Evolutionary conservation across 92 coral and sea anemone species (phyloP).

Genomic region (Zoanthus sansibaricus): DNA sequence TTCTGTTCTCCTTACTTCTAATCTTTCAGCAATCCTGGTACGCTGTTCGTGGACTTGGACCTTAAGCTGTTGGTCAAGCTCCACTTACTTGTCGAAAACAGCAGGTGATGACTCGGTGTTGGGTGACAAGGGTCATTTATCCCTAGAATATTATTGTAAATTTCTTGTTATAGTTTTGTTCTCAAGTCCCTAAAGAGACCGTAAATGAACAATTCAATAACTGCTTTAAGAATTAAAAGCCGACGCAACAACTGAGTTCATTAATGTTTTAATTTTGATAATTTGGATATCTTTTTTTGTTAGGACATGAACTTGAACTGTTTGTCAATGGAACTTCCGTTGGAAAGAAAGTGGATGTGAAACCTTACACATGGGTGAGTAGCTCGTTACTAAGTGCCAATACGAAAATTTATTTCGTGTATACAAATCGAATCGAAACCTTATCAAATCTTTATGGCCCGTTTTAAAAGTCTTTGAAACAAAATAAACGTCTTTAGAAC

Average conservation of each 20-base stretch:
- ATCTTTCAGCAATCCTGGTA: not conserved
- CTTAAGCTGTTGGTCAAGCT: no score
- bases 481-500: no score
- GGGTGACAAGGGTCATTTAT: not conserved
- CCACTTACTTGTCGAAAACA: not conserved
- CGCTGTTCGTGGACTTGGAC: not conserved
- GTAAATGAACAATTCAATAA: not conserved
- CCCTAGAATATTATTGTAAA: not conserved
- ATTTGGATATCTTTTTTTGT: not conserved
- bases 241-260: not conserved
- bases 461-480: no score
- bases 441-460: no score
- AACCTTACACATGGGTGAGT: constrained; percentile 81
- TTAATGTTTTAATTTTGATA: not conserved
- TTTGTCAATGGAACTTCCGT: constrained; percentile 91
- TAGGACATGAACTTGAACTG: constrained; percentile 80
- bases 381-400: no score
- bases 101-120: not conserved
- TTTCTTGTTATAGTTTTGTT: not conserved
- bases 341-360: constrained; percentile 62
- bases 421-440: no score
- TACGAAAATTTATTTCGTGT: no score
- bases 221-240: not conserved
- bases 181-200: not conserved
- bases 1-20: not conserved